A percentile compares a stretch with the other conserved stretches of the same genome.
These are phyloP conservation scores for Aramus guarauna DNA, from an alignment of 2,113 vertebrate species.

Conservation along the genomic window DNA sequence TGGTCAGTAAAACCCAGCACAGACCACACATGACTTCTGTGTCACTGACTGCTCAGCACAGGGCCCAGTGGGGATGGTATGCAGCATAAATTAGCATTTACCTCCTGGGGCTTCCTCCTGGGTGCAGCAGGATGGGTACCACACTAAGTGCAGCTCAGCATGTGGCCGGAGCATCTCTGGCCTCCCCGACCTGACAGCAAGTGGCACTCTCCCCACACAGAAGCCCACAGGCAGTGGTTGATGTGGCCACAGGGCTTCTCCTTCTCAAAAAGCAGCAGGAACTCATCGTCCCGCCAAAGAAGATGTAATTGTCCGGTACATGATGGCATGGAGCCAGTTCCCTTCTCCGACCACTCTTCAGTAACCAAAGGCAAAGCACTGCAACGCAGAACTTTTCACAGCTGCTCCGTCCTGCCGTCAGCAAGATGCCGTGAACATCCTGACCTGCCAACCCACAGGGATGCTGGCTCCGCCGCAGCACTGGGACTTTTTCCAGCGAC, in stretches of 20 bases:
- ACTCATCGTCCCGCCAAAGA: not conserved
- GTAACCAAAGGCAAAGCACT: not conserved
- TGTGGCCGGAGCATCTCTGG: not conserved
- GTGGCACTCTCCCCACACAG: not conserved
- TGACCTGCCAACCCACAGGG: not conserved
- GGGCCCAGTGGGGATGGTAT: not conserved
- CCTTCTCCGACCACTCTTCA: not conserved
- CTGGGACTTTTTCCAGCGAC: not conserved
- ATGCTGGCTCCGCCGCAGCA: not conserved
- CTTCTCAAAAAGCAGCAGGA: not conserved
- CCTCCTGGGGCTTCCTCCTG: not conserved
- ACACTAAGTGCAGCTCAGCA: accelerated
- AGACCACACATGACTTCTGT: not conserved
- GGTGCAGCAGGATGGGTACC: not conserved
- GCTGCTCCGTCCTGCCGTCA: not conserved
- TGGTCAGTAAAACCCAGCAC: not conserved
- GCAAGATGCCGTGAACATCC: not conserved
- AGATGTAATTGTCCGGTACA: not conserved
- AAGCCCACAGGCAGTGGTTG: not conserved
- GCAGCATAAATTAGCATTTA: not conserved
- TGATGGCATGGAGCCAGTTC: not conserved
- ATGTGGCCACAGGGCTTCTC: not conserved
- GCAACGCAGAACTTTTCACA: not conserved
- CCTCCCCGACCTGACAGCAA: not conserved
- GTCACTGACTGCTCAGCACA: not conserved